Percentiles rank a stretch among this genome's conserved stretches.
phyloP scores from a whole-genome alignment of 1,140 invertebrate genomes.

The Sesamia nonagrioides region DNA sequence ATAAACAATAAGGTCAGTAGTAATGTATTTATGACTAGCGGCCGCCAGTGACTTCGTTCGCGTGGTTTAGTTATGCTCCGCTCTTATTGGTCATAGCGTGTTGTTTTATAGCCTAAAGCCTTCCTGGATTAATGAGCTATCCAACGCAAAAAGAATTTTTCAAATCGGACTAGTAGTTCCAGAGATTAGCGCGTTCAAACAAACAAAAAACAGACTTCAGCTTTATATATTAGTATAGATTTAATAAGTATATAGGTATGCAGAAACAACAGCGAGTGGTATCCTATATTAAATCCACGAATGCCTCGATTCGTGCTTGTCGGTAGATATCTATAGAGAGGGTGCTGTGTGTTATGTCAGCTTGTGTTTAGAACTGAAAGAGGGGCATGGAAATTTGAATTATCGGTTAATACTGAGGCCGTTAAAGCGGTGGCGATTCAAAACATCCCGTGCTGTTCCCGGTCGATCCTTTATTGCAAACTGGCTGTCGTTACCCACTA shows the following conservation, averaged over 20 bases:
- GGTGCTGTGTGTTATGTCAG: conserved; percentile 50
- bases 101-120: too few relatives aligned
- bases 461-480: conserved; percentile 75
- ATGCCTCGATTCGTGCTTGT: neutral
- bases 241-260: neutral
- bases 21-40: too few relatives aligned
- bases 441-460: conserved; percentile 82
- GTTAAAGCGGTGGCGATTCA: conserved; percentile 82
- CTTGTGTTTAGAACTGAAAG: conserved; percentile 58
- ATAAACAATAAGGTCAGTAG: too few relatives aligned
- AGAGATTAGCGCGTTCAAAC: too few relatives aligned
- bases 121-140: too few relatives aligned
- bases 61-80: too few relatives aligned
- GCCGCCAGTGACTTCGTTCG: too few relatives aligned
- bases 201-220: too few relatives aligned
- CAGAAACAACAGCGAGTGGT: neutral
- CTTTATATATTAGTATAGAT: too few relatives aligned
- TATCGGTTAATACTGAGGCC: conserved; percentile 78
- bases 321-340: conserved; percentile 21
- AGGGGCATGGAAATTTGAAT: conserved; percentile 77
- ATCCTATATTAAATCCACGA: neutral
- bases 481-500: conserved; percentile 81
- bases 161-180: too few relatives aligned
- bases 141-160: too few relatives aligned
- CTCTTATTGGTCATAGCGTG: too few relatives aligned